Base-by-base conservation (phyloP, 2,888 invertebrate species). In the Cynaeus angustus region DNA sequence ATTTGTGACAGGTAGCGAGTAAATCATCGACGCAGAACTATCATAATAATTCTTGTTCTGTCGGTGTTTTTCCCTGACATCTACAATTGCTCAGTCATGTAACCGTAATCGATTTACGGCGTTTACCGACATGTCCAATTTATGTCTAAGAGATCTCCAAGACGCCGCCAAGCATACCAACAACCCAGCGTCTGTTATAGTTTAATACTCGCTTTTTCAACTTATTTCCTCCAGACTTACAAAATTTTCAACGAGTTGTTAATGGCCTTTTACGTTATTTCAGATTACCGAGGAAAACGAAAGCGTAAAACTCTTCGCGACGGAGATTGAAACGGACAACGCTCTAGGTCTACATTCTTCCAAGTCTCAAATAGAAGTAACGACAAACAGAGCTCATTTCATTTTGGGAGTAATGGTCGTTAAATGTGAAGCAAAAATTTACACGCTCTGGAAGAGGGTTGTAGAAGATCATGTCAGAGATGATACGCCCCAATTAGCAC, bases 401-500 rank as follows among this genome's bases (percentile, higher is more conserved):
- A 61, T 77, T 13, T 73, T 72, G 33, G 83, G 83, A 6, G 74
- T 79, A 4, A 79, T 84, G 80, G 74, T 76, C 6, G 72, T 85
- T 26, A 79, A 76, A 68, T 85, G 85, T 70, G 79, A 80, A 30
- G 82, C 81, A 1, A 76, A 76, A 7, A 75, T 85, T 43, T 83
- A 76, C 68, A 71, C 79, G 16, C 66, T 84, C 26, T 85, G 84
- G 83, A 74, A 72, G 30, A 76, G 78, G 21, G 74, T 74, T 7
- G 80, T 79, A 8, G 81, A 82, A 45, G 79, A 77, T 28, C 74
- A 73, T 46, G 78, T 85, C 26, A 78, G 78, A 61, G 83, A 83
- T 67, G 82, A 82, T 68, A 79, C 79, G 13, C 83, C 82, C 2
- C 81, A 82, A 61, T 72, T 82, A 58, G 83, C 82, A 8, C 82